Base-by-base conservation (phyloP, 2,797 vertebrate species). In the Tiaroga cobitis region DNA sequence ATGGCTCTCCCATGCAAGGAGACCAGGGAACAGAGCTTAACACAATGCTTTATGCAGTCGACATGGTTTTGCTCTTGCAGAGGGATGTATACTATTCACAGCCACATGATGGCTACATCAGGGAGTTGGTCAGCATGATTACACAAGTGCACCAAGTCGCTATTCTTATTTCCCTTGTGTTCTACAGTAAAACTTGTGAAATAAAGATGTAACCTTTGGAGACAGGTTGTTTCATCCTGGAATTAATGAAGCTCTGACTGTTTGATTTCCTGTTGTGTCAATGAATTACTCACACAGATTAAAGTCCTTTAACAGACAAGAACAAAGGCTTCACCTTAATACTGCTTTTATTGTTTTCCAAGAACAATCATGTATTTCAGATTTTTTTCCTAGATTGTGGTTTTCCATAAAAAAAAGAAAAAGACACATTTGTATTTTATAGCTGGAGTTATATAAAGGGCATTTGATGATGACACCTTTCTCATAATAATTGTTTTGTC, bases 291-390 rank as follows among this genome's bases (percentile, higher is more conserved):
- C 43, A 39, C 32, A 56, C 41, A 46, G 88, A 59, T 69, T 77
- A 88, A 89, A 90, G 90, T 91, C 89, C 86, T 85, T 79, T 88
- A 90, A 90, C 87, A 32, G 88, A 76, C 82, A 67, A 43, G 32
- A 83, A 67, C 46, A 79, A 70, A 54, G 37, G 39, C 15, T 24
- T 43, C 16, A 51, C 46, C 29, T 49, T 24, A 56, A 43, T 61
- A 32, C 54, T 76, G 70, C 43, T 54, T 80, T 68, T 34, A 77
- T 59, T 41, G 51, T 67, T 70, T 59, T 29, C 19, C 51, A 49
- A 73, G 41, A 43, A 26, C 39, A 67, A 72, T 76, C 32, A 65
- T 46, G 29, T 34, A 19, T 68, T 67, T 32, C 4, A 80, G n/a
- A 79, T 7, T 63, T 24, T 43, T 29, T 39, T 26, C 15, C 4